These are phyloP conservation scores for Eubucco bourcierii DNA, from an alignment of 2,113 vertebrate genomes.

Conservation along the genomic window DNA sequence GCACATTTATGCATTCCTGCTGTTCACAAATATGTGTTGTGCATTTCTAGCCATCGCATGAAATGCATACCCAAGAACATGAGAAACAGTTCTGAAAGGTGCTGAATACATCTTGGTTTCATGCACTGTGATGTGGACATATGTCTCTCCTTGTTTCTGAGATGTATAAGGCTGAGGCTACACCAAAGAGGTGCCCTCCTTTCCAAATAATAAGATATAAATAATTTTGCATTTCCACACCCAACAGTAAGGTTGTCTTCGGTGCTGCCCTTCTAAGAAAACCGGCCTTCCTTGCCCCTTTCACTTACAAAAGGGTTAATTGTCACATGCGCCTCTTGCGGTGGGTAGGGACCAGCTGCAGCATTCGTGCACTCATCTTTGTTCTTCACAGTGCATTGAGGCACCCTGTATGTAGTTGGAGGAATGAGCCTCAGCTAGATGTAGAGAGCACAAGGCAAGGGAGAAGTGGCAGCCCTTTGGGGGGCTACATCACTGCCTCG, in stretches of 20 bases:
- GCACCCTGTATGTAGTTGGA: neutral
- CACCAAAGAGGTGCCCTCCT: neutral
- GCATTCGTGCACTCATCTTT: neutral
- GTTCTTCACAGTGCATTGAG: neutral
- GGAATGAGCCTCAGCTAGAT: neutral
- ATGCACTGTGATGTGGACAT: neutral
- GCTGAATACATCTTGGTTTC: neutral
- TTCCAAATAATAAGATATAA: neutral
- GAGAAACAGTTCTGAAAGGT: neutral
- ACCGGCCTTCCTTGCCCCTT: neutral
- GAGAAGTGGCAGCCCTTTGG: neutral
- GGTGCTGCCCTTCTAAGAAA: neutral
- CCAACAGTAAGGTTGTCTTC: neutral
- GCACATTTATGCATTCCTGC: neutral
- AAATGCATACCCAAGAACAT: neutral
- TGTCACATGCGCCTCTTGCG: conserved; percentile 6
- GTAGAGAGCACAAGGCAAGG: neutral
- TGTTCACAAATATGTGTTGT: neutral
- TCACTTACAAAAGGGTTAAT: neutral
- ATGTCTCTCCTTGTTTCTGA: neutral
- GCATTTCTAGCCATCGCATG: neutral
- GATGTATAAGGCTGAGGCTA: neutral
- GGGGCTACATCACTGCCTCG: neutral
- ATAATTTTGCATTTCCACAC: neutral
- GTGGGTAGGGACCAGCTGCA: neutral